Evolutionary conservation across 2,888 invertebrate species (phyloP).

Genomic region (Theretra japonica): DNA sequence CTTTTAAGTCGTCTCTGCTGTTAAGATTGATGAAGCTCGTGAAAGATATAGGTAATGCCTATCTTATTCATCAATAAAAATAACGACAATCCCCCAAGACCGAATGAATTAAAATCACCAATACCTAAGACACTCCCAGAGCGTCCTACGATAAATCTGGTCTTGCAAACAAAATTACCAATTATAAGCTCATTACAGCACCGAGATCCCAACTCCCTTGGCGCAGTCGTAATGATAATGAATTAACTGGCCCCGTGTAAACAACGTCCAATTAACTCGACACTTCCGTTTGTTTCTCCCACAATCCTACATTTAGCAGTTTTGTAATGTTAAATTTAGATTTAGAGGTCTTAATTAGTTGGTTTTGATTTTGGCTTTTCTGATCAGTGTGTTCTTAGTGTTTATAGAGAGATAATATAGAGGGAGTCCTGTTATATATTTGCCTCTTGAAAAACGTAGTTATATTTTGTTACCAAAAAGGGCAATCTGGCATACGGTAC

Average conservation of each 20-base stretch:
- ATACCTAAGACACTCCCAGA: neutral
- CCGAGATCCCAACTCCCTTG: conserved; percentile 29
- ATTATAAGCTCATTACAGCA: conserved; percentile 32
- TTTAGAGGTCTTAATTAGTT: neutral
- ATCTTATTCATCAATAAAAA: too few species aligned
- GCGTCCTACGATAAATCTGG: neutral
- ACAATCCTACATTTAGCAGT: neutral
- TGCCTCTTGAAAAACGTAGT: too few species aligned
- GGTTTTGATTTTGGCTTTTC: neutral
- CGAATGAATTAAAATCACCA: too few species aligned
- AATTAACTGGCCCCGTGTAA: conserved; percentile 59
- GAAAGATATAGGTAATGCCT: too few species aligned
- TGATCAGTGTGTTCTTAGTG: too few species aligned
- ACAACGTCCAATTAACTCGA: conserved; percentile 61
- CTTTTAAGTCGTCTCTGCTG: too few species aligned
- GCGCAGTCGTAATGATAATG: conserved; percentile 55
- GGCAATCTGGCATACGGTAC: too few species aligned
- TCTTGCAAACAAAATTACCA: conserved; percentile 24
- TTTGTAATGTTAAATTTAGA: neutral
- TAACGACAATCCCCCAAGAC: too few species aligned
- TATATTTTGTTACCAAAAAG: too few species aligned
- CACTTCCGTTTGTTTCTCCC: conserved; percentile 38
- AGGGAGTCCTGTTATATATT: too few species aligned
- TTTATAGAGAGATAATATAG: too few species aligned
- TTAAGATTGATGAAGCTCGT: too few species aligned